Evolutionary conservation across 64 coral and sea anemone species (phyloP).

Genomic region (Stichodactyla mertensii): DNA sequence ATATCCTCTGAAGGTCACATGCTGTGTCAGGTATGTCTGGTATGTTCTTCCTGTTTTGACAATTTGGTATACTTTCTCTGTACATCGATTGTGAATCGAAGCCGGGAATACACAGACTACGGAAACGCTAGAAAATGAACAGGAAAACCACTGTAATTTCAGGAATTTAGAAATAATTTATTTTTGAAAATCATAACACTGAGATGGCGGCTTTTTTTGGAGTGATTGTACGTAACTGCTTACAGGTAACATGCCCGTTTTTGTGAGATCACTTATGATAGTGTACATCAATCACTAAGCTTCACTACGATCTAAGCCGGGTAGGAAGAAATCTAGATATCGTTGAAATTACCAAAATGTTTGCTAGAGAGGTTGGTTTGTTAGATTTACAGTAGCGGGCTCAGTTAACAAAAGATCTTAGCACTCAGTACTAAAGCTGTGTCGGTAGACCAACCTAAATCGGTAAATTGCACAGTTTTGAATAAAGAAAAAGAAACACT

Average conservation of each 20-base stretch:
- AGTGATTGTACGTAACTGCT: not conserved
- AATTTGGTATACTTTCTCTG: not conserved
- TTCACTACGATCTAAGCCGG: no score
- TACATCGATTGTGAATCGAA: not conserved
- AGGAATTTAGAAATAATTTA: not conserved
- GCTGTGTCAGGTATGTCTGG: slow-evolving; percentile 3
- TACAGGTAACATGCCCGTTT: not conserved
- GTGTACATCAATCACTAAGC: not conserved
- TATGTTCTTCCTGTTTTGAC: slow-evolving; percentile 39
- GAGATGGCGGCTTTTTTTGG: not conserved
- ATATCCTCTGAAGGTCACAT: slow-evolving; percentile 1
- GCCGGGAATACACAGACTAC: not conserved
- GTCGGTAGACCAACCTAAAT: no score
- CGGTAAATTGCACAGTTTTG: no score
- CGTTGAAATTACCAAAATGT: not conserved
- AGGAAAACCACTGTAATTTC: not conserved
- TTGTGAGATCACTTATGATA: not conserved
- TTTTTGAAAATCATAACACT: not conserved
- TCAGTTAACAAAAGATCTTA: not conserved
- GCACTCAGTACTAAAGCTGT: no score
- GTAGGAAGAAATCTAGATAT: not conserved
- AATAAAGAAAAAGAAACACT: no score
- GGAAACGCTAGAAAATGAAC: not conserved
- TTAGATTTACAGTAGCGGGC: not conserved
- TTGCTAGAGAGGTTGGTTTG: no score